Percentiles rank a stretch among this genome's conserved stretches.
phyloP scores from a whole-genome alignment of 2,113 vertebrate genomes.

The Hydrochoerus hydrochaeris region DNA sequence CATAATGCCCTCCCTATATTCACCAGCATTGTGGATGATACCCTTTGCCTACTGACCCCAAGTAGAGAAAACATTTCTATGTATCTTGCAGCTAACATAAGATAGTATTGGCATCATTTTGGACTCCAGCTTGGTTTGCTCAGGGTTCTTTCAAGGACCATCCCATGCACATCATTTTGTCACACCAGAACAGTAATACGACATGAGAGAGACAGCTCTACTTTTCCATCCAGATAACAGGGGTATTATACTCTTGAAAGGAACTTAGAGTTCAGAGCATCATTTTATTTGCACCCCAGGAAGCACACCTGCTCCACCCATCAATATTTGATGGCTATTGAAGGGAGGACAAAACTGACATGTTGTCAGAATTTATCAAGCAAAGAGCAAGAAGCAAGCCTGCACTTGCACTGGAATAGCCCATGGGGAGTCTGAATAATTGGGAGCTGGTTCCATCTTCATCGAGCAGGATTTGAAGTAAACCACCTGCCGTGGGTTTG shows the following conservation, averaged over 20 bases:
- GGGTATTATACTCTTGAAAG: slow-evolving; percentile 39
- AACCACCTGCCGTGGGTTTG: background rate
- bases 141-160: slow-evolving; percentile 3
- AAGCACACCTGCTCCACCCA: slow-evolving; percentile 66
- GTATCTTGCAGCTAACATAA: background rate
- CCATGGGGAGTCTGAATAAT: slow-evolving; percentile 44
- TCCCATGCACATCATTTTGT: background rate
- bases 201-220: slow-evolving; percentile 10
- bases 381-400: slow-evolving; percentile 45
- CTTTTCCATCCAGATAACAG: background rate
- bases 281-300: slow-evolving; percentile 61
- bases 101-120: background rate
- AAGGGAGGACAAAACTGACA: slow-evolving; percentile 41
- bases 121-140: background rate
- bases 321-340: slow-evolving; percentile 66
- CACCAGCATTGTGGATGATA: background rate
- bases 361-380: slow-evolving; percentile 69
- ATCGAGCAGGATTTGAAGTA: slow-evolving; percentile 27
- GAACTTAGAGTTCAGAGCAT: background rate
- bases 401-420: background rate
- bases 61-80: background rate
- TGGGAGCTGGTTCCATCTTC: slow-evolving; percentile 29
- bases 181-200: background rate
- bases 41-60: background rate
- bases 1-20: background rate